These are phyloP conservation scores for Pentalonia nigronervosa DNA, from an alignment of 1,140 invertebrate species.

Conservation along the genomic window DNA sequence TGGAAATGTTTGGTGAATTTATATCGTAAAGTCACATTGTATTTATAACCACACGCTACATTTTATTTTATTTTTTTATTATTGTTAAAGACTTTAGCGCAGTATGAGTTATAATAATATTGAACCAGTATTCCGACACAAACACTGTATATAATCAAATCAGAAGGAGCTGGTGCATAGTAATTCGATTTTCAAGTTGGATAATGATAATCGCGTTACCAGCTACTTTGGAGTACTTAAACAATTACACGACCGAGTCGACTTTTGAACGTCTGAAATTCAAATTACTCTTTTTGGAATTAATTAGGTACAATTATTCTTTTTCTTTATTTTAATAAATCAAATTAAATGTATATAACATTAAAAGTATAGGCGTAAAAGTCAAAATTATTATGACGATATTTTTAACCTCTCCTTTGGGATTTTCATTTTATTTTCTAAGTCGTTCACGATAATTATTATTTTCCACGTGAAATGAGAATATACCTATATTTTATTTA, in stretches of 20 bases:
- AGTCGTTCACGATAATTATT: neutral
- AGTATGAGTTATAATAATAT: neutral
- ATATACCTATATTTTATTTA: neutral
- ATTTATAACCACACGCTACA: neutral
- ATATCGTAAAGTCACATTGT: neutral
- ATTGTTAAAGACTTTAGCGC: neutral
- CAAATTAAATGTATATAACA: neutral
- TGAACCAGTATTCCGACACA: neutral
- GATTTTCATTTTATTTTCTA: neutral
- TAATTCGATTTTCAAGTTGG: neutral
- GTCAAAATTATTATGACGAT: neutral
- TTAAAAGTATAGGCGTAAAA: neutral
- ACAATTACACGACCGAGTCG: neutral
- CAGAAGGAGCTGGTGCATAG: neutral
- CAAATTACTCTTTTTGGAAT: neutral
- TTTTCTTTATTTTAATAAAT: neutral
- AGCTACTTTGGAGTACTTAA: neutral
- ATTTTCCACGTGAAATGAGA: neutral
- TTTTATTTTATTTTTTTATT: constrained; percentile 3
- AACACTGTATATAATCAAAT: neutral
- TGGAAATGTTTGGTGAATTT: neutral
- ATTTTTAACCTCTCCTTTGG: neutral
- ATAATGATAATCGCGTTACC: constrained; percentile 7
- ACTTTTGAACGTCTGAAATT: neutral
- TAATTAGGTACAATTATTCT: neutral